Conservation (phyloP, 2,888 invertebrate species). For the Itoplectis maculator region DNA sequence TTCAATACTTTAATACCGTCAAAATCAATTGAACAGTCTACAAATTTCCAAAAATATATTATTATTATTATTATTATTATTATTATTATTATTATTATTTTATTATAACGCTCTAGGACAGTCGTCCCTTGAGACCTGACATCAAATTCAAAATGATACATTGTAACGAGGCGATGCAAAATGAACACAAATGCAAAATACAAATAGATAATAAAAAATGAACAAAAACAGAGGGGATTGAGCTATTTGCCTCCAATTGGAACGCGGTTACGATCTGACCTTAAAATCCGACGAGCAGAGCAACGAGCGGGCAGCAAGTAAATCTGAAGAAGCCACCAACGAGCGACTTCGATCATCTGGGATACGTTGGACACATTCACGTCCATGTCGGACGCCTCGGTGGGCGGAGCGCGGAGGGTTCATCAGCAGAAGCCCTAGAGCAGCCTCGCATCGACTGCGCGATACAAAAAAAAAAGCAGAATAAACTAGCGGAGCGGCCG, state of each 20-base stretch:
- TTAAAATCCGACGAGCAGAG: neutral
- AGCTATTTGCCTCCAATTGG: neutral
- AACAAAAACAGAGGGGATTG: too few species aligned
- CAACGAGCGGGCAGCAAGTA: neutral
- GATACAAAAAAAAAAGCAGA: constrained; percentile 17
- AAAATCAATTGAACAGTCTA: neutral
- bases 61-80: too few species aligned
- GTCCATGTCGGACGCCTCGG: neutral
- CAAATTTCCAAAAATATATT: too few species aligned
- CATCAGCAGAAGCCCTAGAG: constrained; percentile 27
- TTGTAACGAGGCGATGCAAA: too few species aligned
- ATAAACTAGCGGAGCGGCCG: constrained; percentile 18
- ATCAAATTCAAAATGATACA: too few species aligned
- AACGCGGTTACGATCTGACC: neutral
- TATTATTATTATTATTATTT: too few species aligned
- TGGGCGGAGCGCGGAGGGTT: constrained; percentile 27
- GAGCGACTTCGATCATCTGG: constrained; percentile 11
- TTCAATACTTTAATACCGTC: neutral
- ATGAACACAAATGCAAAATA: too few species aligned
- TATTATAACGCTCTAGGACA: too few species aligned
- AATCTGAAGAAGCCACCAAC: constrained; percentile 12
- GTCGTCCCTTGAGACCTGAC: too few species aligned
- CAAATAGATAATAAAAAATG: too few species aligned
- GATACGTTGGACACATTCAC: neutral
- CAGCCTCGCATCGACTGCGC: constrained; percentile 22